Base-by-base conservation (phyloP, 2,113 vertebrate genomes). In the Australoheros scitulus region DNA sequence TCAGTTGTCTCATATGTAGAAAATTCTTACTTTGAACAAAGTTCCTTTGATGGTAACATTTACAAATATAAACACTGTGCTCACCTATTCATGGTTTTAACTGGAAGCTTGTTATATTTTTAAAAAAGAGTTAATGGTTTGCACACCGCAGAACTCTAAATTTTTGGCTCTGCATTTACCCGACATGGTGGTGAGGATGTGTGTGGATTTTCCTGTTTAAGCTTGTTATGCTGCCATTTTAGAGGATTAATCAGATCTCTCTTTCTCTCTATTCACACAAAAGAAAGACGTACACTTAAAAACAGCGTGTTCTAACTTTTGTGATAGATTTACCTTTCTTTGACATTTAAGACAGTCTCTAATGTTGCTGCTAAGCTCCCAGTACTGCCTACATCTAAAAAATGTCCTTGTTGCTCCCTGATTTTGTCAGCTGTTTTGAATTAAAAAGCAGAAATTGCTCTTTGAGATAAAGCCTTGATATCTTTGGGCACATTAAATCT, bases 21-120 rank as follows among this genome's bases (percentile, higher is more conserved):
- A 32, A 72, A 72, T 52, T 72, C 24, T 72, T 47, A 20, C 43
- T 14, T 52, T 72, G 43, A 52, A n/a, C 3, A 72, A 52, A 72
- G 65, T 72, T 72, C 10, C 20, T 52, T 32, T 29, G 43, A 52
- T 72, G 65, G 65, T 32, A 72, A 72, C 65, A 72, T 52, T 52
- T 72, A 52, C 65, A 72, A 72, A 72, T 72, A 52, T 18, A n/a
- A 43, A 72, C 65, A 72, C 20, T 72, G 65, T 72, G 15, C 17
- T 52, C 65, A 29, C 29, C 29, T 29, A 29, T 29, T 29, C 29
- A 29, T 29, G 29, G 29, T 29, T 29, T 29, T 29, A 29, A 29
- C 4, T 29, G 29, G 29, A 29, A 29, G 29, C 29, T 29, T 29
- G 29, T 29, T 29, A 29, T 29, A 4, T 29, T 26, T 26, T 26